Conservation (phyloP, 2,113 vertebrate species). For the Anseranas semipalmata region DNA sequence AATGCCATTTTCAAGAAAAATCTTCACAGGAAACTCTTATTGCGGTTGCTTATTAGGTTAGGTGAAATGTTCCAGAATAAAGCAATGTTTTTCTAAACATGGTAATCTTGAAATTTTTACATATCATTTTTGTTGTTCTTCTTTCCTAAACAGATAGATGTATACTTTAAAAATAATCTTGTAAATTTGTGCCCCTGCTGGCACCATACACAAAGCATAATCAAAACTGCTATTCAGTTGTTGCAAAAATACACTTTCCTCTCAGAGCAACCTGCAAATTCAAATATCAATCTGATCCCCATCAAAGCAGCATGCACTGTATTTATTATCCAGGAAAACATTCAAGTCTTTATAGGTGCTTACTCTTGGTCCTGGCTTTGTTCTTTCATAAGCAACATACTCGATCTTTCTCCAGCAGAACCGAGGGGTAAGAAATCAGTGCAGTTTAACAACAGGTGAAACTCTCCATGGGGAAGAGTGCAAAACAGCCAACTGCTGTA, state of each 20-base stretch:
- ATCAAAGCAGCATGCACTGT: neutral
- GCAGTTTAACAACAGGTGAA: neutral
- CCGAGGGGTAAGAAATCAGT: neutral
- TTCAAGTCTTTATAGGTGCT: neutral
- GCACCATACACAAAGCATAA: neutral
- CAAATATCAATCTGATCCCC: neutral
- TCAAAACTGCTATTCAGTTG: neutral
- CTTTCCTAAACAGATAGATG: neutral
- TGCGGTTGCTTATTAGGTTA: neutral
- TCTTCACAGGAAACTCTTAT: neutral
- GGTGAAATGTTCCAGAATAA: neutral
- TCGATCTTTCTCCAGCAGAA: neutral
- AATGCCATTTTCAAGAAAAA: neutral
- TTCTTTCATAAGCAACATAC: neutral
- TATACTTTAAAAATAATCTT: neutral
- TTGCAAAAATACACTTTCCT: neutral
- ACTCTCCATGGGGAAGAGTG: neutral
- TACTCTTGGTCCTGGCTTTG: neutral
- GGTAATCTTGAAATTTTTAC: neutral
- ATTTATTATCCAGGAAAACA: neutral
- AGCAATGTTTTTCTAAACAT: neutral
- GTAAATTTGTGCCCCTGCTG: neutral
- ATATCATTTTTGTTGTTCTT: neutral
- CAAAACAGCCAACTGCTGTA: neutral
- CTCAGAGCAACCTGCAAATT: neutral